Evolutionary conservation across 2,888 invertebrate genomes (phyloP).

Genomic region (Stenoptilia bipunctidactyla): DNA sequence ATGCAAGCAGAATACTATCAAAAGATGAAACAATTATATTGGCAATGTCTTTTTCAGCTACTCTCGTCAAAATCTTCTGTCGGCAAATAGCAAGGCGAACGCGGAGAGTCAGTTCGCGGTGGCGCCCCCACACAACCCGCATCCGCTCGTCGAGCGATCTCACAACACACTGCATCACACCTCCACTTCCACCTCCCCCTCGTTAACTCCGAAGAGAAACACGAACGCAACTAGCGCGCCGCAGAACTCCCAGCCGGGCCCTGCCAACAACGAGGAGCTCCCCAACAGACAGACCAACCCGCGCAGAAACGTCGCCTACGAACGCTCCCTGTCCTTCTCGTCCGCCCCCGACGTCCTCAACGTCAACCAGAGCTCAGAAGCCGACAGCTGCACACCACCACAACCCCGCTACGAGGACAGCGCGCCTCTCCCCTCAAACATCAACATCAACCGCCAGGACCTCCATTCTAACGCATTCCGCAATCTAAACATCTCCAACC

Average conservation of each 20-base stretch:
- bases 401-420: slow-evolving; percentile 20
- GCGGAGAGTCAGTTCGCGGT: slow-evolving; percentile 56
- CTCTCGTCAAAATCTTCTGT: slow-evolving; percentile 89
- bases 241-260: slow-evolving; percentile 10
- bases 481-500: slow-evolving; percentile 47
- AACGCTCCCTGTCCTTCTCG: slow-evolving; percentile 55
- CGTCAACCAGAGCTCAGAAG: slow-evolving; percentile 55
- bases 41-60: slow-evolving; percentile 71
- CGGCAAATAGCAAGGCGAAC: slow-evolving; percentile 80
- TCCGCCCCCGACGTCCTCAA: slow-evolving; percentile 72
- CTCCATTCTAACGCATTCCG: slow-evolving; percentile 35
- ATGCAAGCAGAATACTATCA: neutral
- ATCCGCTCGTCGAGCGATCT: slow-evolving; percentile 67
- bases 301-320: slow-evolving; percentile 40
- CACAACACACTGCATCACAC: slow-evolving; percentile 62
- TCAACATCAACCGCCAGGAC: slow-evolving; percentile 42
- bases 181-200: slow-evolving; percentile 33
- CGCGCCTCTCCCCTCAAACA: slow-evolving; percentile 15
- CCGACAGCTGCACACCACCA: slow-evolving; percentile 19
- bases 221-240: slow-evolving; percentile 30
- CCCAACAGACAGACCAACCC: slow-evolving; percentile 14
- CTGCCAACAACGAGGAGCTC: slow-evolving; percentile 7
- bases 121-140: slow-evolving; percentile 34
- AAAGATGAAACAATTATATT: neutral
- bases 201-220: slow-evolving; percentile 47